Percentiles rank a stretch among this genome's conserved stretches.
These are phyloP conservation scores for Cydia fagiglandana DNA, from an alignment of 1,140 invertebrate genomes.

Conservation along the genomic window DNA sequence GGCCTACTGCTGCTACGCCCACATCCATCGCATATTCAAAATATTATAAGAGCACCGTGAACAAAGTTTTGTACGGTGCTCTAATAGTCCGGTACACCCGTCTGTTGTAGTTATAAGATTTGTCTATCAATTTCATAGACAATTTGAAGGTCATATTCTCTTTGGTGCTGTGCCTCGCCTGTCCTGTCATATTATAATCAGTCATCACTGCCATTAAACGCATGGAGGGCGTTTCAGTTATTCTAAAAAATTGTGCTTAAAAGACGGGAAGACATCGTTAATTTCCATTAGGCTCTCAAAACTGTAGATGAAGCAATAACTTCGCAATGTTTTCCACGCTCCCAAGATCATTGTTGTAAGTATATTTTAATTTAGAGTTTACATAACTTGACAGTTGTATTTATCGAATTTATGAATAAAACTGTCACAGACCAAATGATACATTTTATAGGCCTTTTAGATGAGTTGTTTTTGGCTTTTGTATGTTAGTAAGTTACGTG, in stretches of 20 bases:
- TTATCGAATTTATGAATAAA: slow-evolving; percentile 52
- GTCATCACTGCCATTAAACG: slow-evolving; percentile 49
- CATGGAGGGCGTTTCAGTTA: slow-evolving; percentile 67
- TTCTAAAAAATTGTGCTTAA: slow-evolving; percentile 51
- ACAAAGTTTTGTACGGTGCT: too few relatives aligned
- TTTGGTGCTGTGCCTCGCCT: background rate
- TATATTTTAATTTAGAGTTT: slow-evolving; percentile 76
- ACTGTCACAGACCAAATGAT: slow-evolving; percentile 49
- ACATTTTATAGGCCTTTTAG: slow-evolving; percentile 31
- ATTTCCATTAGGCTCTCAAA: slow-evolving; percentile 37
- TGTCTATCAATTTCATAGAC: slow-evolving; percentile 18
- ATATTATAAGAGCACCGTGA: too few relatives aligned
- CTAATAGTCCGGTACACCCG: too few relatives aligned
- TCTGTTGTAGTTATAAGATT: too few relatives aligned
- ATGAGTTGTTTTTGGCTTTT: slow-evolving; percentile 3
- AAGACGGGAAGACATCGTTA: slow-evolving; percentile 21
- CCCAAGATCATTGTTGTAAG: slow-evolving; percentile 71
- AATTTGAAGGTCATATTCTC: slow-evolving; percentile 24
- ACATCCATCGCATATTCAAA: too few relatives aligned
- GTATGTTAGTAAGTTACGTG: background rate
- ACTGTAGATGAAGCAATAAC: slow-evolving; percentile 66
- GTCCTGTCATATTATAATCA: slow-evolving; percentile 34
- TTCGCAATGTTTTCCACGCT: slow-evolving; percentile 74
- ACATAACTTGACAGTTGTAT: slow-evolving; percentile 77
- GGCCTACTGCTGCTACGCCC: too few relatives aligned